phyloP scores from a whole-genome alignment of 2,113 vertebrate species.

The Eublepharis macularius region DNA sequence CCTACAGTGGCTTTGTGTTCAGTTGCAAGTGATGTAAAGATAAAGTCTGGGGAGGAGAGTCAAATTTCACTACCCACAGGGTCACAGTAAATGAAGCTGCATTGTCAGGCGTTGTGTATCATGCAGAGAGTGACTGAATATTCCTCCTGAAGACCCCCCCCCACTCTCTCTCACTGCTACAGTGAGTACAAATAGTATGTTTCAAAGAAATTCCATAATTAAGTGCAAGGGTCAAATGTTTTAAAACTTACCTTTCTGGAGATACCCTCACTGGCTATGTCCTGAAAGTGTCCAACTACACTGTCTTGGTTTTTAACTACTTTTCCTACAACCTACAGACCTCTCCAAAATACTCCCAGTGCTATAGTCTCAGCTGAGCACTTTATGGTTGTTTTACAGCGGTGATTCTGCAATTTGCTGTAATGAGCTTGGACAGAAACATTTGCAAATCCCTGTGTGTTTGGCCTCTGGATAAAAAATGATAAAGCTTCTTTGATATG shows the following conservation, averaged over 20 bases:
- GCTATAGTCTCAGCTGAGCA: too few species aligned
- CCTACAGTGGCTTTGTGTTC: neutral
- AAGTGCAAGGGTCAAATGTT: neutral
- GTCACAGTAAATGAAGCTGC: neutral
- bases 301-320: neutral
- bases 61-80: neutral
- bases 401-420: too few species aligned
- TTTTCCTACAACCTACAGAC: neutral
- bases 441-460: too few species aligned
- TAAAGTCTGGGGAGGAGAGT: neutral
- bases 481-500: too few species aligned
- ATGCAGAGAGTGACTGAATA: neutral
- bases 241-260: neutral
- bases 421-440: too few species aligned
- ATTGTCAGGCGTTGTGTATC: neutral
- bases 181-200: neutral
- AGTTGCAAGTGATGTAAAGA: slow-evolving; percentile 21
- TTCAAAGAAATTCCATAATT: neutral
- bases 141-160: neutral
- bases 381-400: too few species aligned
- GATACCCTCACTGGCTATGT: neutral
- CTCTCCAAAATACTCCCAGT: neutral
- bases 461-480: too few species aligned
- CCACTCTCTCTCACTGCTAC: neutral
- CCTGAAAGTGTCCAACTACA: neutral